These are phyloP conservation scores for Corythaixoides concolor DNA, from an alignment of 2,113 vertebrate genomes.

Conservation along the genomic window DNA sequence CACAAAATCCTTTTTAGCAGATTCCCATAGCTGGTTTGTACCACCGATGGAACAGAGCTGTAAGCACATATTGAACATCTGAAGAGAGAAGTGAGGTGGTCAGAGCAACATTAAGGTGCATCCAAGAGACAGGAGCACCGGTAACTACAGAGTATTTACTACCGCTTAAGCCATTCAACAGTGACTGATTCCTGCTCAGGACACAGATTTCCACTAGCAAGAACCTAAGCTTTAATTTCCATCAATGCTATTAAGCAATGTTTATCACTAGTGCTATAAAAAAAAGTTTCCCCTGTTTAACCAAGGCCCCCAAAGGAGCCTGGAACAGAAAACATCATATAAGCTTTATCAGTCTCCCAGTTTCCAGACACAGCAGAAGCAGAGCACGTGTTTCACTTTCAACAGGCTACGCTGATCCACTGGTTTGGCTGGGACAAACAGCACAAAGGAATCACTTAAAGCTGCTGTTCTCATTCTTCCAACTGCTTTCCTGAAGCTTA, in stretches of 20 bases:
- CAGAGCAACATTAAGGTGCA: not conserved
- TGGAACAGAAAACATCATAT: not conserved
- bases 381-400: not conserved
- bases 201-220: not conserved
- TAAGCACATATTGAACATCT: not conserved
- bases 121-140: not conserved
- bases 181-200: not conserved
- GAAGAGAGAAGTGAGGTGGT: not conserved
- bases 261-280: not conserved
- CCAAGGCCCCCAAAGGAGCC: not conserved
- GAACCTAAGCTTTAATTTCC: not conserved
- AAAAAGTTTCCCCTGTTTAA: not conserved
- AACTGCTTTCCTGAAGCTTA: not conserved
- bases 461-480: not conserved
- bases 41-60: not conserved
- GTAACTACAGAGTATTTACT: not conserved
- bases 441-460: not conserved
- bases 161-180: not conserved
- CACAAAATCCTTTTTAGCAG: not conserved
- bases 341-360: not conserved
- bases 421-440: not conserved
- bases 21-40: not conserved
- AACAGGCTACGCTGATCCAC: not conserved
- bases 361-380: not conserved
- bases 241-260: not conserved